Conservation (phyloP, 2,888 invertebrate genomes). For the Gymnosoma rotundatum region DNA sequence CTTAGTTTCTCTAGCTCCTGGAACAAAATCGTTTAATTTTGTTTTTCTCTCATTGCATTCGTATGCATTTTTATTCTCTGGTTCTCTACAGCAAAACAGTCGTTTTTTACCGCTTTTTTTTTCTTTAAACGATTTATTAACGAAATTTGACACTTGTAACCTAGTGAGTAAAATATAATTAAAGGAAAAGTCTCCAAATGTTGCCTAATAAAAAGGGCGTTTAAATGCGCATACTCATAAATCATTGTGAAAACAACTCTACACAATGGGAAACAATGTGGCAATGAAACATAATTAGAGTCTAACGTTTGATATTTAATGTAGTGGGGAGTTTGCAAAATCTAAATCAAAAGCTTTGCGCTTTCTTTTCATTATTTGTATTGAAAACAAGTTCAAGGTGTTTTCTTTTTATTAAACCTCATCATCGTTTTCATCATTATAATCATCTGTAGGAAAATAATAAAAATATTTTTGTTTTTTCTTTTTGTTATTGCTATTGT, state of each 20-base stretch:
- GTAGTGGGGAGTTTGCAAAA: slow-evolving; percentile 9
- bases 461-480: background rate
- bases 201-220: slow-evolving; percentile 44
- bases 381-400: slow-evolving; percentile 68
- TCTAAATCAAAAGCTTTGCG: slow-evolving; percentile 34
- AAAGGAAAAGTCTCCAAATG: slow-evolving; percentile 46
- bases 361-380: slow-evolving; percentile 51
- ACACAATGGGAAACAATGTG: background rate
- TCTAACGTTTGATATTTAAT: slow-evolving; percentile 28
- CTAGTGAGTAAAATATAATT: slow-evolving; percentile 61
- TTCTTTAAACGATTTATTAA: slow-evolving; percentile 43
- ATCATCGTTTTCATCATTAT: slow-evolving; percentile 8
- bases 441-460: background rate
- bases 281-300: slow-evolving; percentile 1
- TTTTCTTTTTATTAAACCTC: slow-evolving; percentile 45
- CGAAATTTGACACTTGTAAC: slow-evolving; percentile 70
- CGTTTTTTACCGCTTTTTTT: slow-evolving; percentile 59
- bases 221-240: slow-evolving; percentile 46
- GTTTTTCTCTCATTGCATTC: slow-evolving; percentile 22
- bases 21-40: no score
- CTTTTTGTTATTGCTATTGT: slow-evolving; percentile 8
- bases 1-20: background rate
- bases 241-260: slow-evolving; percentile 27
- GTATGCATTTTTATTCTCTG: slow-evolving; percentile 4
- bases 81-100: slow-evolving; percentile 6